A percentile compares a stretch with the other conserved stretches of the same genome.
These are phyloP conservation scores for Scaptomyza tumidula DNA, from an alignment of 2,888 invertebrate genomes.

Conservation along the genomic window DNA sequence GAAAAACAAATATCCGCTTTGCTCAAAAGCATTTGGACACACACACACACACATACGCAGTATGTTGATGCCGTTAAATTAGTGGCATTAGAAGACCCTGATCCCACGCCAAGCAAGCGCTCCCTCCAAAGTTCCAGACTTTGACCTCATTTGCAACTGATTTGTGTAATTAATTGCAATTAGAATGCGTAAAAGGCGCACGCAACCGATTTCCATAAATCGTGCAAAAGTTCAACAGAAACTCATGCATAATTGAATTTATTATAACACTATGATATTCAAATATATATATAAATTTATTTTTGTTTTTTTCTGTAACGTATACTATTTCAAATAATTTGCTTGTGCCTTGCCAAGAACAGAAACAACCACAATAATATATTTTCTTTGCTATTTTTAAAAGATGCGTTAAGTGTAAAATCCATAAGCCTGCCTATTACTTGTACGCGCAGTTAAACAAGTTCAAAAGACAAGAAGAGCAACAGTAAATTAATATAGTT, in stretches of 20 bases:
- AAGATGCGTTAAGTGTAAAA: conserved; percentile 34
- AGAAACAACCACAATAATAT: conserved; percentile 34
- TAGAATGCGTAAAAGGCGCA: conserved; percentile 41
- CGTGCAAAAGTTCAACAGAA: conserved; percentile 39
- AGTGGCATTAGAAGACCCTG: not conserved
- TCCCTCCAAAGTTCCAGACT: conserved; percentile 11
- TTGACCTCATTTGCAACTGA: conserved; percentile 64
- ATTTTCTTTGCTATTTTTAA: conserved; percentile 47
- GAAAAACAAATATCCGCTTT: too few species aligned
- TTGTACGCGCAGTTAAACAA: conserved; percentile 62
- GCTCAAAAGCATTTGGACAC: too few species aligned
- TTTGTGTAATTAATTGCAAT: conserved; percentile 66
- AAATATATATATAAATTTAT: too few species aligned
- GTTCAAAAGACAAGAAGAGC: conserved; percentile 34
- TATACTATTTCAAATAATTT: conserved; percentile 1
- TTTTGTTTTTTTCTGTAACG: not conserved
- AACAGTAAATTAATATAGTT: conserved; percentile 11
- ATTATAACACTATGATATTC: conserved; percentile 11
- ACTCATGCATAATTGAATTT: conserved; percentile 35
- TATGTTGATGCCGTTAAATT: not conserved
- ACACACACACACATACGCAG: conserved; percentile 3
- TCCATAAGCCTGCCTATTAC: conserved; percentile 47
- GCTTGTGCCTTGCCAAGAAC: conserved; percentile 48
- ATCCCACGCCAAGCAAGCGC: not conserved
- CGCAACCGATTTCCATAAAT: conserved; percentile 30